These are phyloP conservation scores for human DNA, from an alignment of 2,113 vertebrate genomes.

Conservation along the genomic window GRCh38 chrX:111933501-111934000, in stretches of 20 bases:
- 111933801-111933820: background rate
- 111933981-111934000: background rate
- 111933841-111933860: background rate
- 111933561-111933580: background rate
- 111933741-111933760: conserved; percentile 15
- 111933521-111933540: background rate
- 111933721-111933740: background rate
- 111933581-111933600: background rate
- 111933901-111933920: background rate
- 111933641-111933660: background rate
- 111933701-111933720: background rate
- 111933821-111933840: background rate
- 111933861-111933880: too few relatives aligned
- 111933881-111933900: background rate
- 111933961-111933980: background rate
- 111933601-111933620: background rate
- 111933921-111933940: background rate
- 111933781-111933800: background rate
- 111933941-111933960: background rate
- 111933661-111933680: background rate
- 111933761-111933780: background rate
- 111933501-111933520: background rate
- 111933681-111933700: conserved; percentile 10
- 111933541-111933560: background rate
- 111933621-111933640: conserved; percentile 19